Conservation (phyloP, 2,888 invertebrate genomes). For the Cerastis rubricosa region DNA sequence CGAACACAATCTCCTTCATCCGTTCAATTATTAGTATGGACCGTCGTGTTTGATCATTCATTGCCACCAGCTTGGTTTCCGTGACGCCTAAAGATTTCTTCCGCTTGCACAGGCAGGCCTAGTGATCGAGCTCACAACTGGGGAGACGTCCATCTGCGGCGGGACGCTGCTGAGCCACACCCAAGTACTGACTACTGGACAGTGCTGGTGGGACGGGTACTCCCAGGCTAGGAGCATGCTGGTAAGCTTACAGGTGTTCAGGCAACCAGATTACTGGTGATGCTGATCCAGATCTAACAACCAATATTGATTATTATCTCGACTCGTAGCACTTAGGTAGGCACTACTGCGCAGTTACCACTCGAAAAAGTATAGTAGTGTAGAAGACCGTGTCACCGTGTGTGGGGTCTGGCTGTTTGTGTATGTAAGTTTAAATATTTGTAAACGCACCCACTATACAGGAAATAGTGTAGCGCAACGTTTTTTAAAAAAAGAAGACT, state of each 20-base stretch:
- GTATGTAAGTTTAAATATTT: no score
- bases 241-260: slow-evolving; percentile 6
- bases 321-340: neutral
- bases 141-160: slow-evolving; percentile 64
- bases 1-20: no score
- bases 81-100: neutral
- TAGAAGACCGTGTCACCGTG: no score
- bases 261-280: neutral
- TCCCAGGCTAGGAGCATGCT: slow-evolving; percentile 36
- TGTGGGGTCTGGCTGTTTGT: no score
- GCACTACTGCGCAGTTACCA: neutral
- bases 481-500: no score
- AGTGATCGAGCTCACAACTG: slow-evolving; percentile 54
- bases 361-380: neutral
- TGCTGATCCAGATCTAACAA: neutral
- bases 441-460: no score
- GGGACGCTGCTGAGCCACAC: slow-evolving; percentile 62
- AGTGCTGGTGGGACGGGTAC: slow-evolving; percentile 71
- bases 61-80: neutral
- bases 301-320: neutral
- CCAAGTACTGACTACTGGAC: slow-evolving; percentile 66
- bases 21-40: no score
- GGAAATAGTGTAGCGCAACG: no score
- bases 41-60: neutral
- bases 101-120: slow-evolving; percentile 60